Evolutionary conservation across 2,113 vertebrate species (phyloP), one percentile per base, ranked within the genome.

Genomic region (Ptilonorhynchus violaceus): DNA sequence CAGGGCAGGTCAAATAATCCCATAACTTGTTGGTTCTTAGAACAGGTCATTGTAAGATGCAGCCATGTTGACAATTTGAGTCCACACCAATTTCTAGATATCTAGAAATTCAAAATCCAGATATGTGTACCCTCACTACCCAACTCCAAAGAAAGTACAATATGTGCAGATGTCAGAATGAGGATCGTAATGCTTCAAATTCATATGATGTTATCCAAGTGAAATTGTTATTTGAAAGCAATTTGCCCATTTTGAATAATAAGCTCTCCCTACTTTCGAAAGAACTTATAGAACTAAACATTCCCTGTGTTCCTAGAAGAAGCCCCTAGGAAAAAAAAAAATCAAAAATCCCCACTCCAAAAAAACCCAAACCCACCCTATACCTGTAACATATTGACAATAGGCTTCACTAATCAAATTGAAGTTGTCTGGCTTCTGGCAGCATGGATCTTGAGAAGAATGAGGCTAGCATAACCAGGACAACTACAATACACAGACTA

Each of bases 321-420:
- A 77, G 30, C 23, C 47, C 66, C 15, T 91, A 53, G 23, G 31
- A 50, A 67, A 47, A 37, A 30, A 30, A 24, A 5, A 3, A 59
- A 13, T 6, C 14, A 52, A 6, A 56, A 28, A 46, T 9, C 6
- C 17, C 24, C 11, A 35, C 11, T 15, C 7, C 22, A 4, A 28
- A 69, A 62, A 49, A 78, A 6, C 2, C 9, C 24, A n/a, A n/a
- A 21, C 10, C 3, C 8, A 1, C 5, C 60, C 13, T 47, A 42
- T 68, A 47, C 28, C 30, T 86, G 31, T 14, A 94, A 35, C 60
- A n/a, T 37, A 47, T 21, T 75, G 70, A 75, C 39, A 89, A 92
- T 90, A 63, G 96, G 35, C 42, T 70, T 77, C 88, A 93, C 72
- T 97, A 96, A 97, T 87, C 68, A 81, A 90, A 94, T 25, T 68